Base-by-base conservation (phyloP, 1,140 invertebrate species). In the Platorchestia sp. region DNA sequence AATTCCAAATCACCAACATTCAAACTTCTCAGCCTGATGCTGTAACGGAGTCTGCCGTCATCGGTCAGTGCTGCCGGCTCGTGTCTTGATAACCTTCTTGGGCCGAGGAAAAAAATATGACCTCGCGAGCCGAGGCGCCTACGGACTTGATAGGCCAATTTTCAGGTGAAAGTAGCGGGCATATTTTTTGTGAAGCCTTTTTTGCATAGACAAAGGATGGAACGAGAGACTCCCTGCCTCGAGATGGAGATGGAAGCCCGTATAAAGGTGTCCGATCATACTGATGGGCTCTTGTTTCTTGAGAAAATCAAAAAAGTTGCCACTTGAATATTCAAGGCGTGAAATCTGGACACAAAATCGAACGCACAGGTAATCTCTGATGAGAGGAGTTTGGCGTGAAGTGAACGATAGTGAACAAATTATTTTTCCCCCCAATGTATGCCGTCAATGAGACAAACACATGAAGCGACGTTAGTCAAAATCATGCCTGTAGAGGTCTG, bases 121-220 rank as follows among this genome's bases (percentile, higher is more conserved):
- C 44, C 87, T 90, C 41, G 87, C 41, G 41, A 42, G 87, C 87
- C 41, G 36, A 42, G 87, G 87, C 87, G 87, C 6, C 87, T 90
- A 90, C 87, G 44, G 87, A 90, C 87, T 90, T 90, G 87, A 90
- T 90, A 90, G 87, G 87, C 87, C 87, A 90, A 90, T 90, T 75
- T 90, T 90, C 87, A 90, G 87, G 87, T 44, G 87, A 90, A 90
- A 90, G 87, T 43, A 90, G 87, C 87, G 44, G 44, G 87, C 87
- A 90, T 44, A 43, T 90, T 90, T 87, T 90, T 90, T 90, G 44
- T 36, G 41, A 90, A 0, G 27, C 41, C 41, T 44, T 90, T 90
- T 90, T 90, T 90, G 44, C 87, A 45, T 44, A 90, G 87, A 90
- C 87, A 90, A 90, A 90, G 87, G 87, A 19, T 44, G 10, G 44